Evolutionary conservation across 2,888 invertebrate species (phyloP).

Genomic region (Drosophila acutilabella): DNA sequence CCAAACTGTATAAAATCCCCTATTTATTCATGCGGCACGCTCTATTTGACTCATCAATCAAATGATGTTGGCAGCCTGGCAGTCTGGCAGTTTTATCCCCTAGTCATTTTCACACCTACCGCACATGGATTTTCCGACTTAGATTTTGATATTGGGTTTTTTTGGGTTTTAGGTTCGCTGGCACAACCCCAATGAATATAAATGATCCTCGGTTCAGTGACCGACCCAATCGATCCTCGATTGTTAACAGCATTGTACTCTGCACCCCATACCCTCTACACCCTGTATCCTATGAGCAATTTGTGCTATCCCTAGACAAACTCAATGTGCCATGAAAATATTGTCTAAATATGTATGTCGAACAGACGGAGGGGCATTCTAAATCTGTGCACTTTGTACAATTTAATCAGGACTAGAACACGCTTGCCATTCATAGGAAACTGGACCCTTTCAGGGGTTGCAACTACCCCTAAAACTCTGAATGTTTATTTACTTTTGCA

Average conservation of each 20-base stretch:
- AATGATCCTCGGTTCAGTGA: constrained; percentile 67
- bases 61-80: constrained; percentile 48
- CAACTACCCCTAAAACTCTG: constrained; percentile 56
- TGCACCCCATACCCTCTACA: constrained; percentile 22
- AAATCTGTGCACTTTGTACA: constrained; percentile 65
- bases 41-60: constrained; percentile 74
- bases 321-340: constrained; percentile 51
- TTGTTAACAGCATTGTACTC: constrained; percentile 56
- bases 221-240: constrained; percentile 44
- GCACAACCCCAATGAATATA: constrained; percentile 59
- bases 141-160: constrained; percentile 3
- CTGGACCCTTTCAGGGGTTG: constrained; percentile 19
- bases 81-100: constrained; percentile 59
- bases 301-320: constrained; percentile 42
- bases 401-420: constrained; percentile 68
- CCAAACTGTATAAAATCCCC: constrained; percentile 57
- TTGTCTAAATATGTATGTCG: constrained; percentile 45
- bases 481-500: constrained; percentile 59
- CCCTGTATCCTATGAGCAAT: constrained; percentile 37
- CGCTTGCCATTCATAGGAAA: constrained; percentile 40
- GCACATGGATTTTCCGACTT: constrained; percentile 30
- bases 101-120: constrained; percentile 68
- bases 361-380: constrained; percentile 13
- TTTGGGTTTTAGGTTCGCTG: background rate
- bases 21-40: constrained; percentile 74